Conservation (phyloP, 2,888 invertebrate species). For the Seira musarum region DNA sequence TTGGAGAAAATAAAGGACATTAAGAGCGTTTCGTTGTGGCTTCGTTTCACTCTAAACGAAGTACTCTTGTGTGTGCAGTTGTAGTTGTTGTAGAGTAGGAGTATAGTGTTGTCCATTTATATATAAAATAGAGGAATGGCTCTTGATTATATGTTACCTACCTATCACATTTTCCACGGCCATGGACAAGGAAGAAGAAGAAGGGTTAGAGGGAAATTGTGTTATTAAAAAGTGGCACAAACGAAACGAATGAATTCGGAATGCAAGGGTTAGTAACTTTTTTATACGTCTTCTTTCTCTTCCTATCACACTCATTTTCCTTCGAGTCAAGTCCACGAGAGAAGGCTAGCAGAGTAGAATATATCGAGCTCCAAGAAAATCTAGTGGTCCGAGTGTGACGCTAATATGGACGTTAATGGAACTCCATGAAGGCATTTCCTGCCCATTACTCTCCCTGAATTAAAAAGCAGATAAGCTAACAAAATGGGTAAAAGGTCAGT, state of each 20-base stretch:
- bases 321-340: slow-evolving; percentile 26
- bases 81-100: no score
- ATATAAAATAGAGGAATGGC: no score
- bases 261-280: slow-evolving; percentile 35
- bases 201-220: not conserved
- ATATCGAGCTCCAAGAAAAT: not conserved
- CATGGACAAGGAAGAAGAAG: not conserved
- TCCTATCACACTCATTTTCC: slow-evolving; percentile 17
- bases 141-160: not conserved
- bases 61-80: not conserved
- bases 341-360: slow-evolving; percentile 1
- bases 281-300: slow-evolving; percentile 1
- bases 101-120: no score
- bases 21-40: slow-evolving; percentile 46
- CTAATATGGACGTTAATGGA: slow-evolving; percentile 54
- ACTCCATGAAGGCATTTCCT: slow-evolving; percentile 53
- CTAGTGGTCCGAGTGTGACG: slow-evolving; percentile 21
- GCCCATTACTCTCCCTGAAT: slow-evolving; percentile 51
- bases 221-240: not conserved
- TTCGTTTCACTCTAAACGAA: slow-evolving; percentile 15
- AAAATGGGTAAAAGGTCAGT: slow-evolving; percentile 38
- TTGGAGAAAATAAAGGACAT: slow-evolving; percentile 50
- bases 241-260: slow-evolving; percentile 33
- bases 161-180: not conserved
- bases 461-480: slow-evolving; percentile 29